Percentiles rank a stretch among this genome's conserved stretches.
Conservation (phyloP, 1,140 invertebrate genomes). For the Apis laboriosa region DNA sequence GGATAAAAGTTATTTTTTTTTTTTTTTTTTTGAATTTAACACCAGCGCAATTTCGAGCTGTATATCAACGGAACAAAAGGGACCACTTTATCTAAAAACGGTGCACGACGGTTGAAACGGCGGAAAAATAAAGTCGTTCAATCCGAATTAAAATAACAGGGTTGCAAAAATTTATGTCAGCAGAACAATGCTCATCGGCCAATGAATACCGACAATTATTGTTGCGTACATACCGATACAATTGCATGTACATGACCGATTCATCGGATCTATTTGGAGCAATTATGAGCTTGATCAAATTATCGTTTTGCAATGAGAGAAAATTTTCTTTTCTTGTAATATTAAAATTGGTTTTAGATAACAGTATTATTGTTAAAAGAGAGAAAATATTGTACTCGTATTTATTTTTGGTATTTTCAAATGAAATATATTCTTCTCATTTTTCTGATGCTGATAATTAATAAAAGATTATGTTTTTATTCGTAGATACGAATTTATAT, state of each 20-base stretch:
- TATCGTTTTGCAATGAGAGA: not conserved
- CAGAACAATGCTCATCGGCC: not conserved
- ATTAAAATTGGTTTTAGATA: no score
- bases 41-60: not conserved
- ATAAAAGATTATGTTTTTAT: no score
- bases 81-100: slow-evolving; percentile 10
- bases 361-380: not conserved
- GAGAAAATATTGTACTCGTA: no score
- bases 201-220: not conserved
- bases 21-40: not conserved
- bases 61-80: slow-evolving; percentile 10
- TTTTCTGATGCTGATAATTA: no score
- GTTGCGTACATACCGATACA: not conserved
- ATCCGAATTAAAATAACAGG: slow-evolving; percentile 22
- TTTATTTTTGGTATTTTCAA: no score
- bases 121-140: slow-evolving; percentile 27
- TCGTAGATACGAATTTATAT: no score
- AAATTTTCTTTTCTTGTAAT: not conserved
- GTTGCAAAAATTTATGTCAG: not conserved
- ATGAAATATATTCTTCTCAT: no score
- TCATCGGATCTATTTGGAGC: not conserved
- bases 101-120: not conserved
- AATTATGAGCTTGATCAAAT: not conserved
- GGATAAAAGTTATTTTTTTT: not conserved
- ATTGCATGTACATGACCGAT: not conserved